These are phyloP conservation scores for Elephantulus edwardii DNA, from an alignment of 2,113 vertebrate genomes.

Conservation along the genomic window DNA sequence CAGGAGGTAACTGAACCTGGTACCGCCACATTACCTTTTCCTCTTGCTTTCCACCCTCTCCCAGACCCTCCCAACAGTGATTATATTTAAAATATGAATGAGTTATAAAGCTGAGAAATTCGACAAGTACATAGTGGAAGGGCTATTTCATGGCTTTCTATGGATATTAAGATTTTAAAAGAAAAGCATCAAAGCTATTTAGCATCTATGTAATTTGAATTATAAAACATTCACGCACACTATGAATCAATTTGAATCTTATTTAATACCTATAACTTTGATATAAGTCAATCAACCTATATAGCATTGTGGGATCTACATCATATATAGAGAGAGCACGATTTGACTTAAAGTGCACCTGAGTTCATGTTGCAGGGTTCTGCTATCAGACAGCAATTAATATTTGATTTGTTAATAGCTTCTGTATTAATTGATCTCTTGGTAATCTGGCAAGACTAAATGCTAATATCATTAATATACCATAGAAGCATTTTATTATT, in stretches of 20 bases:
- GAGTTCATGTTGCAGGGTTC: not conserved
- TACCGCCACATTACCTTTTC: not conserved
- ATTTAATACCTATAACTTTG: not conserved
- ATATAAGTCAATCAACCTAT: not conserved
- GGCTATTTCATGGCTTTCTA: not conserved
- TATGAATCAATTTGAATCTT: not conserved
- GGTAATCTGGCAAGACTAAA: slow-evolving; percentile 37
- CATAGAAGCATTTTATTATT: slow-evolving; percentile 23
- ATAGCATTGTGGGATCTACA: not conserved
- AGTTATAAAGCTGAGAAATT: not conserved
- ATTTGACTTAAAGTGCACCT: not conserved
- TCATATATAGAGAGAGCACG: not conserved
- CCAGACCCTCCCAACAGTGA: not conserved
- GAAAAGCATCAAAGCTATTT: not conserved
- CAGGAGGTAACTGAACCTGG: not conserved
- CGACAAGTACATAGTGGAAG: not conserved
- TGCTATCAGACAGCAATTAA: not conserved
- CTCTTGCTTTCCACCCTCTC: not conserved
- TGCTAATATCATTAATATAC: slow-evolving; percentile 4
- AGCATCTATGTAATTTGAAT: slow-evolving; percentile 1
- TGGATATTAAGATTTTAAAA: not conserved
- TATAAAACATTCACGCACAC: not conserved
- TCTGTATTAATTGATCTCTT: not conserved
- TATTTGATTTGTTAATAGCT: not conserved
- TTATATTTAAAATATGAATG: not conserved